A percentile compares a stretch with the other conserved stretches of the same genome.
Conservation (phyloP, 2,797 vertebrate species). For the Leuciscus waleckii region DNA sequence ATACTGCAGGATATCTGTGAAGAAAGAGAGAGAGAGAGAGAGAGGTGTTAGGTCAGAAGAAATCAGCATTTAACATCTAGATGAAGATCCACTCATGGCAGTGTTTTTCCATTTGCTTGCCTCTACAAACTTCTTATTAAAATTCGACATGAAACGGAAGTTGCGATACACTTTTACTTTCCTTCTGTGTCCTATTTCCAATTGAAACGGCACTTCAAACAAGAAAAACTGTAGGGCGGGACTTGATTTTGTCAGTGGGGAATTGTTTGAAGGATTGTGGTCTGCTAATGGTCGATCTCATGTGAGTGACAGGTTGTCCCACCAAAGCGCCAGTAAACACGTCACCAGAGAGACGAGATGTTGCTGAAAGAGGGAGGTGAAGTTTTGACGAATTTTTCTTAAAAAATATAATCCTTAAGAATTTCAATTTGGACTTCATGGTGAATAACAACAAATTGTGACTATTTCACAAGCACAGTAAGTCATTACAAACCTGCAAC, state of each 20-base stretch:
- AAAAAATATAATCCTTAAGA: not conserved
- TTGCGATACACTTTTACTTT: not conserved
- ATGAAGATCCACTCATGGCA: not conserved
- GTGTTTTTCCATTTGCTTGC: not conserved
- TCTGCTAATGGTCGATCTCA: not conserved
- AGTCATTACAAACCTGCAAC: not conserved
- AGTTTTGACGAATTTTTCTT: not conserved
- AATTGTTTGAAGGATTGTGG: not conserved
- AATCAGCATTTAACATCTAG: not conserved
- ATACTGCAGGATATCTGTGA: constrained; percentile 88
- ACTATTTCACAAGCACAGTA: not conserved
- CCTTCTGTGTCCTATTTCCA: not conserved
- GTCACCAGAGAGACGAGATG: not conserved
- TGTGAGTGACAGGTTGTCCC: not conserved
- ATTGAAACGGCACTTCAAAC: not conserved
- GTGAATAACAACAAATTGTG: not conserved
- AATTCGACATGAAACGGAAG: not conserved
- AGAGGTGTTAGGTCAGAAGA: constrained; percentile 23
- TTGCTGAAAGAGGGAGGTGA: not conserved
- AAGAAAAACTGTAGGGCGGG: not conserved
- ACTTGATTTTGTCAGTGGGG: not conserved
- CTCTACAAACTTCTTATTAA: not conserved
- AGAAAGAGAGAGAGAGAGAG: constrained; percentile 1
- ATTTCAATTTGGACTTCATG: not conserved
- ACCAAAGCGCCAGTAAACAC: not conserved